phyloP scores from a whole-genome alignment of 2,113 vertebrate species.

The Talpa occidentalis region DNA sequence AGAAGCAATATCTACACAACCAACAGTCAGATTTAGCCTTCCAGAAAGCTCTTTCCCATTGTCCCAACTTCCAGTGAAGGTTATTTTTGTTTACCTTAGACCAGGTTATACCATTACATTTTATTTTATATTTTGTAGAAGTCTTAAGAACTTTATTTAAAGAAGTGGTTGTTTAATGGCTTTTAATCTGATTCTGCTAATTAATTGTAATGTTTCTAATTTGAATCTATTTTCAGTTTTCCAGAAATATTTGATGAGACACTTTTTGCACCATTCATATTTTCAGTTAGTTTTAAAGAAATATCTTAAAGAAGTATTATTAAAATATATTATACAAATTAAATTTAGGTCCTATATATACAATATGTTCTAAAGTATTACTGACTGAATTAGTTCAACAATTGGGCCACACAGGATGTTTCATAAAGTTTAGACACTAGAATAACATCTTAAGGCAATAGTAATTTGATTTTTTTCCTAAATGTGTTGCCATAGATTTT shows the following conservation, averaged over 20 bases:
- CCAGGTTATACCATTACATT: neutral
- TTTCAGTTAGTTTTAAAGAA: slow-evolving; percentile 65
- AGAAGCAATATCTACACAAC: slow-evolving; percentile 51
- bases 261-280: slow-evolving; percentile 49
- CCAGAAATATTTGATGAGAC: slow-evolving; percentile 51
- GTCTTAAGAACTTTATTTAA: neutral
- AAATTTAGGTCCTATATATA: slow-evolving; percentile 74
- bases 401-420: slow-evolving; percentile 86
- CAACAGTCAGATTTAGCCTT: neutral
- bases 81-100: neutral
- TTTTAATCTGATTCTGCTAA: slow-evolving; percentile 50
- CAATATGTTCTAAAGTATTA: slow-evolving; percentile 66
- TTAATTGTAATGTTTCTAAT: slow-evolving; percentile 52
- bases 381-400: slow-evolving; percentile 80
- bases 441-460: slow-evolving; percentile 88
- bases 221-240: slow-evolving; percentile 44
- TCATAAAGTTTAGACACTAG: slow-evolving; percentile 86
- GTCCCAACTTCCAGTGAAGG: neutral
- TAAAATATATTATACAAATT: slow-evolving; percentile 80
- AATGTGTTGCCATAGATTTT: slow-evolving; percentile 88
- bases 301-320: slow-evolving; percentile 74
- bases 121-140: slow-evolving; percentile 60
- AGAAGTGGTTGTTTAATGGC: slow-evolving; percentile 12
- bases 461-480: slow-evolving; percentile 83
- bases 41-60: neutral